Base-by-base conservation (phyloP, 2,113 vertebrate species). In the Hippocampus comes region DNA sequence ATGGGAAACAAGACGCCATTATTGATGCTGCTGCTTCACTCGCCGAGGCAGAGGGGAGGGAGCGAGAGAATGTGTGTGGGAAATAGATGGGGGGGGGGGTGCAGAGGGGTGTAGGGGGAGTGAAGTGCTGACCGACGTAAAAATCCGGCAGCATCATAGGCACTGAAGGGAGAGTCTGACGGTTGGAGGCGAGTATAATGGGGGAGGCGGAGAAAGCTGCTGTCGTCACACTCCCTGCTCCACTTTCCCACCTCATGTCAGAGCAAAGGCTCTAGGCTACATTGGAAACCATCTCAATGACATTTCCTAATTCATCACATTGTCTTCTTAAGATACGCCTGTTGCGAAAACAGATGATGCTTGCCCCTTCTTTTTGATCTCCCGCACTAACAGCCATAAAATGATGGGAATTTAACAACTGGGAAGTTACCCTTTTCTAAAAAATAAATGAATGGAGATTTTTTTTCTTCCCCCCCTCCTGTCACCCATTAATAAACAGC, bases 1-100 rank as follows among this genome's bases (percentile, higher is more conserved):
- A 81, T 74, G 73, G 42, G 82, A 82, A 84, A 86, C 82, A 81
- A 74, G 82, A 78, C 87, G 88, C 92, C 90, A 93, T 93, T 91
- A 93, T 80, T 88, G 84, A 84, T 77, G 81, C 85, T 75, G 88
- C 78, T 74, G 88, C 78, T 74, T 57, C 46, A 4, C 64, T 73
- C 74, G 34, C 61, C 67, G 49, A 25, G 66, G 23, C 30, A 2
- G 20, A 0, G 21, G 43, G 30, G 61, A 60, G 69, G 9, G 25
- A 57, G 72, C 25, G 71, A 46, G 21, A 42, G 63, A 64, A 30
- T 61, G 59, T 66, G 63, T 42, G 63, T 43, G 63, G 63, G 63
- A 46, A 65, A 43, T 43, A 23, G 41, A 67, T 12, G 27, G 20
- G 23, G 30, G 67, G 21, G 49, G 10, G 43, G 42, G 42, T n/a